Evolutionary conservation across 2,113 vertebrate genomes (phyloP).

Genomic region (Tragelaphus scriptus): DNA sequence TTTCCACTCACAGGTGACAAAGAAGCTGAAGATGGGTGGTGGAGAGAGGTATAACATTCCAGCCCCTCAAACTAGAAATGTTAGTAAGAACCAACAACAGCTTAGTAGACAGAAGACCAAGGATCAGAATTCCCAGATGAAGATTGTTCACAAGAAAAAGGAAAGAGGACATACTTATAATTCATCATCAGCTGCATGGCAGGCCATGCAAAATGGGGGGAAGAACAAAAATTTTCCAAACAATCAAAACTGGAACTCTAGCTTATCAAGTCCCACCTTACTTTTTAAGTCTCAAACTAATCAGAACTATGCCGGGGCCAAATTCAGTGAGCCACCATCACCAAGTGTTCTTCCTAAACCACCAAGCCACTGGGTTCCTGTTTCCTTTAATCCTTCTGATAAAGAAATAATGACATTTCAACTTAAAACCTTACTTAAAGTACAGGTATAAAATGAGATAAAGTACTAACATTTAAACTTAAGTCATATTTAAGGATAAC

Average conservation of each 20-base stretch:
- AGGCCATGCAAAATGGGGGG: slow-evolving; percentile 89
- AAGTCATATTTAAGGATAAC: slow-evolving; percentile 58
- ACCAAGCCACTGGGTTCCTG: slow-evolving; percentile 96
- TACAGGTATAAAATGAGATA: slow-evolving; percentile 88
- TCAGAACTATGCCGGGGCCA: slow-evolving; percentile 96
- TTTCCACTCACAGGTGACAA: slow-evolving; percentile 88
- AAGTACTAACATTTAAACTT: slow-evolving; percentile 37
- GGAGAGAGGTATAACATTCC: slow-evolving; percentile 96
- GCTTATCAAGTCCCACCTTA: slow-evolving; percentile 83
- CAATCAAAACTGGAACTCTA: slow-evolving; percentile 88
- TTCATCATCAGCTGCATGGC: slow-evolving; percentile 87
- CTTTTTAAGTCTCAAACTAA: slow-evolving; percentile 87
- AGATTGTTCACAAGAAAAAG: slow-evolving; percentile 84
- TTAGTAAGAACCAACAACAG: slow-evolving; percentile 87
- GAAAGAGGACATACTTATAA: slow-evolving; percentile 83
- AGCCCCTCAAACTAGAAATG: slow-evolving; percentile 87
- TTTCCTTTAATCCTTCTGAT: slow-evolving; percentile 91
- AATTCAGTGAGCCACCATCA: slow-evolving; percentile 97
- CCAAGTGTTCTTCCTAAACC: slow-evolving; percentile 97
- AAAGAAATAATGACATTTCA: slow-evolving; percentile 97
- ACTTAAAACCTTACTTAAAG: slow-evolving; percentile 97
- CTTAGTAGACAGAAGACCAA: slow-evolving; percentile 88
- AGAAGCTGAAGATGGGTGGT: slow-evolving; percentile 92
- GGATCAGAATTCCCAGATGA: slow-evolving; percentile 86
- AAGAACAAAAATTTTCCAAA: slow-evolving; percentile 83